phyloP scores from a whole-genome alignment of 1,140 invertebrate species.

The Diachasmimorpha longicaudata region DNA sequence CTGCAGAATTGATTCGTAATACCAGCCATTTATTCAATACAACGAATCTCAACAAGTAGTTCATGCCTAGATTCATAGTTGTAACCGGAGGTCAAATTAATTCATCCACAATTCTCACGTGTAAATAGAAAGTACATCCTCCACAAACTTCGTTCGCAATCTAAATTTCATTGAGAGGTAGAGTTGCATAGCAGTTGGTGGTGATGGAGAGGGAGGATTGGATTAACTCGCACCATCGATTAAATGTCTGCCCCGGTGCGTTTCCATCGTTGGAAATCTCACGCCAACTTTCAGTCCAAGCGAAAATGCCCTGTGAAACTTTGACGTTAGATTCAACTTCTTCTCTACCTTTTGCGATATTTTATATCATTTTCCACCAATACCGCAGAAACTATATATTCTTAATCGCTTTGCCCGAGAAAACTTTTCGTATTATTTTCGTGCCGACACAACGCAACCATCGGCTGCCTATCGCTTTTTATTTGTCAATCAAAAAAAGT shows the following conservation, averaged over 20 bases:
- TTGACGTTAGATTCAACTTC: background rate
- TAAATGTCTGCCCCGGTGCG: constrained; percentile 5
- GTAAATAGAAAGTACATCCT: background rate
- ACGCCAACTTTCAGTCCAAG: background rate
- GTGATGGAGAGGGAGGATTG: background rate
- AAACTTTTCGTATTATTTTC: constrained; percentile 22
- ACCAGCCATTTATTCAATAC: background rate
- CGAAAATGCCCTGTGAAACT: background rate
- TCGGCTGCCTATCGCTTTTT: constrained; percentile 26
- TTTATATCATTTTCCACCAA: background rate
- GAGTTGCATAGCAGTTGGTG: background rate
- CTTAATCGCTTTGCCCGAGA: constrained; percentile 1
- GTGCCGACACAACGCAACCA: background rate
- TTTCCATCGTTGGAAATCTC: background rate
- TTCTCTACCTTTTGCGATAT: background rate
- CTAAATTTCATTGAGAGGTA: background rate
- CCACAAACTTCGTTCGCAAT: background rate
- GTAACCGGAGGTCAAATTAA: background rate
- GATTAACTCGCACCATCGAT: constrained; percentile 16
- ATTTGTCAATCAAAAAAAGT: constrained; percentile 41
- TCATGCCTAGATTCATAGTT: background rate
- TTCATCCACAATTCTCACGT: background rate
- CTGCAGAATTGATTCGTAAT: background rate
- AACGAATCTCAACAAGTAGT: background rate
- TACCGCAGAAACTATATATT: background rate